These are phyloP conservation scores for Hirtodrosophila duncani DNA, from an alignment of 2,888 invertebrate genomes.

Conservation along the genomic window DNA sequence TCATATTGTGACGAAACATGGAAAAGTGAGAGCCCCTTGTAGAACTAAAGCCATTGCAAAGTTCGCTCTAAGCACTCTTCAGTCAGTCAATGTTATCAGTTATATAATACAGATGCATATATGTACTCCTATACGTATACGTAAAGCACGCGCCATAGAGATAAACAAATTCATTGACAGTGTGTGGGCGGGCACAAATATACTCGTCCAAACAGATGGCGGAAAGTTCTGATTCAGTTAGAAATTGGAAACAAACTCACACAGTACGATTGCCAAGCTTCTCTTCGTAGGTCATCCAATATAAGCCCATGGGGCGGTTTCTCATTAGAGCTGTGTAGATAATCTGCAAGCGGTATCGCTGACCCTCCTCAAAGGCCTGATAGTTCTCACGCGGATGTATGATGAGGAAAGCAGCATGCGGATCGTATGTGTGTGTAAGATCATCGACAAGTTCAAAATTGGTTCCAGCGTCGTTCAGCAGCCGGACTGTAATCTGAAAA, in stretches of 20 bases:
- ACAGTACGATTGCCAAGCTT: slow-evolving; percentile 70
- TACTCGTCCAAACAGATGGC: not conserved
- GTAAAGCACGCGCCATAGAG: too few relatives aligned
- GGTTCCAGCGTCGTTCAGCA: slow-evolving; percentile 35
- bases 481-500: slow-evolving; percentile 57
- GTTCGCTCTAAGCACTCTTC: too few relatives aligned
- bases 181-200: too few relatives aligned
- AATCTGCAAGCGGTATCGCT: slow-evolving; percentile 78
- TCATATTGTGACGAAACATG: too few relatives aligned
- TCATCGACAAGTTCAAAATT: slow-evolving; percentile 47
- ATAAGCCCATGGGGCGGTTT: slow-evolving; percentile 82
- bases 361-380: slow-evolving; percentile 65
- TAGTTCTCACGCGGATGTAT: slow-evolving; percentile 65
- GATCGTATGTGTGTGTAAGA: slow-evolving; percentile 58
- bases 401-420: slow-evolving; percentile 55
- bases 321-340: slow-evolving; percentile 81
- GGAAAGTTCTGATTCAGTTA: not conserved
- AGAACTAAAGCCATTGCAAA: too few relatives aligned
- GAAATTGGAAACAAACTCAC: slow-evolving; percentile 60
- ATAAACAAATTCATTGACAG: too few relatives aligned
- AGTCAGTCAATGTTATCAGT: too few relatives aligned
- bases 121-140: too few relatives aligned
- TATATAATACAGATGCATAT: too few relatives aligned
- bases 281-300: slow-evolving; percentile 80
- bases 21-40: too few relatives aligned